Evolutionary conservation across 2,888 invertebrate species (phyloP).

Genomic region (Calliphora vomitoria): DNA sequence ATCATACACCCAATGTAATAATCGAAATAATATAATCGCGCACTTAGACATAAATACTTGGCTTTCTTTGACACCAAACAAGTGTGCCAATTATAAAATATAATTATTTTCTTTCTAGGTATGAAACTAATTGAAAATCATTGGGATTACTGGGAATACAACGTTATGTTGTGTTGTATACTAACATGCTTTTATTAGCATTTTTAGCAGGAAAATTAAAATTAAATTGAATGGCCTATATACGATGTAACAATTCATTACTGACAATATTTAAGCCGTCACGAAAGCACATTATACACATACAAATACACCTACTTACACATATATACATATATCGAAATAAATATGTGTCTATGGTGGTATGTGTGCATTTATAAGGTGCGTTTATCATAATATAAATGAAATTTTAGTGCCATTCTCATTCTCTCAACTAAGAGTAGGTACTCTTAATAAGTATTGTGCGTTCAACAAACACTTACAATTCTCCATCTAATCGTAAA

Average conservation of each 20-base stretch:
- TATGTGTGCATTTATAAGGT: constrained; percentile 14
- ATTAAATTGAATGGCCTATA: constrained; percentile 26
- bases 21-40: too few species aligned
- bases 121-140: too few species aligned
- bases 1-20: too few species aligned
- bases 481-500: constrained; percentile 37
- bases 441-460: not conserved
- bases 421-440: not conserved
- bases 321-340: not conserved
- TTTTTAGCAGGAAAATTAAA: not conserved
- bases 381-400: constrained; percentile 51
- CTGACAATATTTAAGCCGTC: constrained; percentile 48
- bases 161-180: not conserved
- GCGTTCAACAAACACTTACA: constrained; percentile 17
- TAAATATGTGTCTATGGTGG: not conserved
- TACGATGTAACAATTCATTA: constrained; percentile 38
- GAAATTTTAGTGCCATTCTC: constrained; percentile 39
- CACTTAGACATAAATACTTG: too few species aligned
- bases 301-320: not conserved
- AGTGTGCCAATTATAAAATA: too few species aligned
- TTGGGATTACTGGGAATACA: too few species aligned
- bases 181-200: not conserved
- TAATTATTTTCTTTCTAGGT: too few species aligned
- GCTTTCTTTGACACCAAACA: too few species aligned
- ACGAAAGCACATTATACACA: constrained; percentile 20